phyloP scores from a whole-genome alignment of 2,797 vertebrate genomes.

The Mionectes olivaceus region DNA sequence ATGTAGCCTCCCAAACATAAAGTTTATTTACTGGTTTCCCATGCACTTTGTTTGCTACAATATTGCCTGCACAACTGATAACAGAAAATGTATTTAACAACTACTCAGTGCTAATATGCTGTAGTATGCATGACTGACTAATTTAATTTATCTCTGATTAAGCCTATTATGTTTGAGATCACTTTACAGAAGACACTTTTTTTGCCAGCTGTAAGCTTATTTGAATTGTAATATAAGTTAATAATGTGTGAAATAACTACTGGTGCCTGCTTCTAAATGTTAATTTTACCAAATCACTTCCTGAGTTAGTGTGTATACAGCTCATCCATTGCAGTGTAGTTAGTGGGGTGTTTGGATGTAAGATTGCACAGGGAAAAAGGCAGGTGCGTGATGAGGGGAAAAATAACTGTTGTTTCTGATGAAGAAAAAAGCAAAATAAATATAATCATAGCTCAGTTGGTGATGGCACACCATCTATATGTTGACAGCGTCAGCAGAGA shows the following conservation, averaged over 20 bases:
- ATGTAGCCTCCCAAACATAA: slow-evolving; percentile 64
- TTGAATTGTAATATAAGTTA: slow-evolving; percentile 87
- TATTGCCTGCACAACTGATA: slow-evolving; percentile 77
- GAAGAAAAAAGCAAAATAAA: background rate
- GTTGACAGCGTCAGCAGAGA: background rate
- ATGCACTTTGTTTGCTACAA: slow-evolving; percentile 78
- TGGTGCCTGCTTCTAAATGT: slow-evolving; percentile 81
- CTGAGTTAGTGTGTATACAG: slow-evolving; percentile 53
- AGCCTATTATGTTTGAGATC: slow-evolving; percentile 87
- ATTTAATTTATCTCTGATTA: slow-evolving; percentile 89
- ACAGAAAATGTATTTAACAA: slow-evolving; percentile 83
- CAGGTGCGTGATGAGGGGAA: background rate
- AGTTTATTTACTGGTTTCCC: slow-evolving; percentile 78
- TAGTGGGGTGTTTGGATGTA: background rate
- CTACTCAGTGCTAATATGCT: slow-evolving; percentile 81
- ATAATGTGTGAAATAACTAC: slow-evolving; percentile 86
- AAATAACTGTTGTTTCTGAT: background rate
- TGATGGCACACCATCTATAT: background rate
- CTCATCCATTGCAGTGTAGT: slow-evolving; percentile 49
- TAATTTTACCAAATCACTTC: slow-evolving; percentile 80
- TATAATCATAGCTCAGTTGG: background rate
- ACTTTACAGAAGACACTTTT: slow-evolving; percentile 83
- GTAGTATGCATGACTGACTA: slow-evolving; percentile 83
- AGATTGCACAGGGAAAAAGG: background rate
- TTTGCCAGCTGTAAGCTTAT: slow-evolving; percentile 86